A percentile compares a stretch with the other conserved stretches of the same genome.
Conservation (phyloP, 2,797 vertebrate genomes). For the Coregonus sp. region DNA sequence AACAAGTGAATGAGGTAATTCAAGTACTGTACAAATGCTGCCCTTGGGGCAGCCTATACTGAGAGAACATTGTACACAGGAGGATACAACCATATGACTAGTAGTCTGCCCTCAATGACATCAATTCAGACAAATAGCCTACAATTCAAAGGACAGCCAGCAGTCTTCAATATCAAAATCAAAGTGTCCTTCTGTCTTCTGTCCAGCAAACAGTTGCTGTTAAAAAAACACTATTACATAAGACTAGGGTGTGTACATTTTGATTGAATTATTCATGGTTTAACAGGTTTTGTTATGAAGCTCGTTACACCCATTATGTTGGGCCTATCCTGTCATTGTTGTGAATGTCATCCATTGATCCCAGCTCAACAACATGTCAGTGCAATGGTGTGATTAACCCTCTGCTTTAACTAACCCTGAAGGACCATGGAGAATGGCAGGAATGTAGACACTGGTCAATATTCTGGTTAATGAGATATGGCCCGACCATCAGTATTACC, state of each 20-base stretch:
- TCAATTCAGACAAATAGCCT: background rate
- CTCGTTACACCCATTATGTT: background rate
- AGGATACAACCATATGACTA: background rate
- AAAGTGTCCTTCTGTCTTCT: no score
- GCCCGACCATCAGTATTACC: background rate
- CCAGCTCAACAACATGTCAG: conserved; percentile 11
- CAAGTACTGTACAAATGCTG: conserved; percentile 10
- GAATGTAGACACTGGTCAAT: conserved; percentile 38
- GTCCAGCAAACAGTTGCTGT: background rate
- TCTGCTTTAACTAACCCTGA: conserved; percentile 20
- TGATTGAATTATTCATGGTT: background rate
- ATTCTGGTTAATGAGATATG: conserved; percentile 8
- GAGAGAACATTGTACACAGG: conserved; percentile 48
- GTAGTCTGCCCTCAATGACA: background rate
- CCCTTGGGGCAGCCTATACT: conserved; percentile 21
- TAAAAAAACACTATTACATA: background rate
- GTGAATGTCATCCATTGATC: background rate
- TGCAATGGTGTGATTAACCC: conserved; percentile 41
- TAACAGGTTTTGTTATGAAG: background rate
- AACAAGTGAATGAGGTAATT: conserved; percentile 43
- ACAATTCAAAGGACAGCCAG: background rate
- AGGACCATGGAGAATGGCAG: conserved; percentile 26
- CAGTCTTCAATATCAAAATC: background rate
- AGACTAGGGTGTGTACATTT: background rate
- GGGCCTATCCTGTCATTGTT: background rate